Conservation (phyloP, 2,888 invertebrate species). For the Tachina grossa region DNA sequence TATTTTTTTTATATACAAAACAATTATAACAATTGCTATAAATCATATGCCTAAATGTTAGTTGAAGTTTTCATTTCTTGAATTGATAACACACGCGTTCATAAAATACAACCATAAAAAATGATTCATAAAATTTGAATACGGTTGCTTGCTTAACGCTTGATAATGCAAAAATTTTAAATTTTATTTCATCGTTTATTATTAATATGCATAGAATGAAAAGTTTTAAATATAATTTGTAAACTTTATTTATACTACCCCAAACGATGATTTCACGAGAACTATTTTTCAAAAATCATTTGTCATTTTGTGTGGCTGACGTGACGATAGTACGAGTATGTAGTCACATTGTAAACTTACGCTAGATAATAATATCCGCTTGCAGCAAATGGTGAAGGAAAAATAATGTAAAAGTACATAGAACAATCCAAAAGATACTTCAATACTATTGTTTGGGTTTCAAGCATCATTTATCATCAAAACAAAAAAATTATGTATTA, state of each 20-base stretch:
- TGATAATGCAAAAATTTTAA: conserved; percentile 63
- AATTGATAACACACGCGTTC: conserved; percentile 3
- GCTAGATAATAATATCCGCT: conserved; percentile 50
- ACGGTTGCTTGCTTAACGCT: conserved; percentile 53
- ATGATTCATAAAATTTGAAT: conserved; percentile 43
- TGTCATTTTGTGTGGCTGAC: conserved; percentile 60
- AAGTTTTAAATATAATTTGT: conserved; percentile 27
- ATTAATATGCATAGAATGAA: not conserved
- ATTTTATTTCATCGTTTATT: conserved; percentile 14
- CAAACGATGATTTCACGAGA: conserved; percentile 34
- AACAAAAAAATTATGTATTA: conserved; percentile 1
- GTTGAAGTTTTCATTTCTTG: conserved; percentile 45
- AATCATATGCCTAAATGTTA: conserved; percentile 47
- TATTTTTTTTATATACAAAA: not conserved
- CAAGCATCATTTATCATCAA: conserved; percentile 68
- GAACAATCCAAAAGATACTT: conserved; percentile 42
- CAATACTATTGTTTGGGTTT: conserved; percentile 64
- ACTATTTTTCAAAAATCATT: conserved; percentile 64
- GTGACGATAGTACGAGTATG: not conserved
- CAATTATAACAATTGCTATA: conserved; percentile 50
- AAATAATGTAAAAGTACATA: conserved; percentile 5
- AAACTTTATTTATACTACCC: conserved; percentile 47
- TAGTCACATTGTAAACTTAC: conserved; percentile 44
- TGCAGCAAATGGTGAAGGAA: not conserved
- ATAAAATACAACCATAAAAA: conserved; percentile 36